These are phyloP conservation scores for Limosa lapponica DNA, from an alignment of 2,797 vertebrate genomes.

Conservation along the genomic window DNA sequence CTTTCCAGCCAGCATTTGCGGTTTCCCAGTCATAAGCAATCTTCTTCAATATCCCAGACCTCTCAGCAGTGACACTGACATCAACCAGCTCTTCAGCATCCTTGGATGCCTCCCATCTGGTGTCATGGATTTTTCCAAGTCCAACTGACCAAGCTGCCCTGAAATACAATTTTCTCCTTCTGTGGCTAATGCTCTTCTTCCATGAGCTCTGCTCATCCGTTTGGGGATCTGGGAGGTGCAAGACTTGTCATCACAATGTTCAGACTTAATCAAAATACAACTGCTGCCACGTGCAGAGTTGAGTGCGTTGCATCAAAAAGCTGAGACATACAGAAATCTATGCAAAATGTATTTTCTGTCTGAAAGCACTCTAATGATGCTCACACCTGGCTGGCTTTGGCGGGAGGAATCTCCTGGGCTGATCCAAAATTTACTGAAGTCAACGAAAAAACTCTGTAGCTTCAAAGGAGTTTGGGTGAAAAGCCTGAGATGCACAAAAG, in stretches of 20 bases:
- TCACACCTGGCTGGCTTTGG: neutral
- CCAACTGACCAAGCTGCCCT: neutral
- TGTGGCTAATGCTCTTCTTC: neutral
- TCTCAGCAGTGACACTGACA: neutral
- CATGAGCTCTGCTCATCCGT: rapidly evolving
- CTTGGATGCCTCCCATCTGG: neutral
- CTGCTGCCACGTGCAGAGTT: neutral
- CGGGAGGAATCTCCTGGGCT: neutral
- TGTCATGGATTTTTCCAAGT: neutral
- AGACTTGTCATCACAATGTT: neutral
- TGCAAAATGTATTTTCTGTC: neutral
- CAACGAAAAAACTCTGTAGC: neutral
- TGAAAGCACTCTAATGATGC: neutral
- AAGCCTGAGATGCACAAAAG: neutral
- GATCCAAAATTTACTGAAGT: neutral
- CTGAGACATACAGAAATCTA: rapidly evolving
- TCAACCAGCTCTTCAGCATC: neutral
- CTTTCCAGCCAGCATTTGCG: neutral
- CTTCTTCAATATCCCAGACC: neutral
- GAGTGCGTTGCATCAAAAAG: neutral
- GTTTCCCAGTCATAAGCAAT: neutral
- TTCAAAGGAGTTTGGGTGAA: neutral
- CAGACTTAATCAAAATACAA: neutral
- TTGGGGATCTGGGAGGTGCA: neutral
- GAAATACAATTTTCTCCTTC: neutral